Evolutionary conservation across 2,888 invertebrate species (phyloP), one percentile per base, ranked within the genome.

Genomic region (Diploptera punctata): DNA sequence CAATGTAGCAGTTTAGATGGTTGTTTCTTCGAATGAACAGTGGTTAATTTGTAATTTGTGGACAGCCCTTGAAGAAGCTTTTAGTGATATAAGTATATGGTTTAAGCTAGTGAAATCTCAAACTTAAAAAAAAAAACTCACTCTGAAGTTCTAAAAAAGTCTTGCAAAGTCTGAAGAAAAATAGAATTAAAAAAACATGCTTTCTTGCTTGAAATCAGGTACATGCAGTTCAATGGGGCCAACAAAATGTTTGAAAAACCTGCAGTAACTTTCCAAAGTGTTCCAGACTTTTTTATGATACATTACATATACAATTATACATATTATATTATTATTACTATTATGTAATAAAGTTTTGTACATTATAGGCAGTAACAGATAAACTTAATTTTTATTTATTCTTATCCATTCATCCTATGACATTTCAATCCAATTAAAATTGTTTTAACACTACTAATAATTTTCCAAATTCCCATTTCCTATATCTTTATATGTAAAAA

Each of bases 201-300:
- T 57, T 57, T 29, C 26, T 1, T 57, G 31, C 57, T 57, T 57
- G 26, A 57, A n/a, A 29, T 57, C 31, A 31, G 31, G 57, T 57
- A 29, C 5, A 29, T 65, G 26, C 65, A 65, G 26, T 65, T 65
- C 47, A 47, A 65, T 44, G 65, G 65, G 65, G 65, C 65, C 65
- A 65, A 65, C 16, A 65, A 47, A 18, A 44, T 65, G n/a, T n/a
- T n/a, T n/a, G n/a, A 65, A 47, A 65, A 65, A 38, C 65, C 65
- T 44, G 26, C 26, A 57, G 16, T 57, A 57, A 65, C 13, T 47
- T 47, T 65, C 29, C 47, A 47, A 44, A 65, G 65, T 65, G 65
- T 65, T 65, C 65, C 65, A 65, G 43, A 65, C 47, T 47, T 65
- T 65, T 65, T 65, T 47, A 65, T 65, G 65, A 65, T 65, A 47